phyloP scores from a whole-genome alignment of 1,140 invertebrate species.

The Bombus pascuorum region DNA sequence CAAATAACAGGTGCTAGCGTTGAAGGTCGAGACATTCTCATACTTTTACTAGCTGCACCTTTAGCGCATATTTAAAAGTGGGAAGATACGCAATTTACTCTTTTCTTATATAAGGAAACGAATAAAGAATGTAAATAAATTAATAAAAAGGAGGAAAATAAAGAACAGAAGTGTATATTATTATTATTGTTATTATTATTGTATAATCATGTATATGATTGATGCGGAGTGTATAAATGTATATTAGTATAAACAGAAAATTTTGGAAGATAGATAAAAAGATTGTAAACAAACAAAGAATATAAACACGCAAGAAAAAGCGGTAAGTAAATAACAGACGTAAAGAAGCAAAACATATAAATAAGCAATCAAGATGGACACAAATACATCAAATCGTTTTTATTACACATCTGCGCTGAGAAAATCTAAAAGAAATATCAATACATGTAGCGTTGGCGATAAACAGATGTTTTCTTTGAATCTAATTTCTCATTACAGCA shows the following conservation, averaged over 20 bases:
- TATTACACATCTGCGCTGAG: no score
- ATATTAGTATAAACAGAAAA: not conserved
- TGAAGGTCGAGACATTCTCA: conserved; percentile 44
- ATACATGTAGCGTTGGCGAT: no score
- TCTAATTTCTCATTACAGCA: conserved; percentile 2
- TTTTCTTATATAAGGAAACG: no score
- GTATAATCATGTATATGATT: no score
- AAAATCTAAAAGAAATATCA: not conserved
- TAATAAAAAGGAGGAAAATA: not conserved
- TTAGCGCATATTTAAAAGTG: not conserved
- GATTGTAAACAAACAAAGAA: not conserved
- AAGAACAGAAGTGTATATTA: not conserved
- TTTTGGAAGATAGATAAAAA: not conserved
- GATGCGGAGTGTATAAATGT: no score
- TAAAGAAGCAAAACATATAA: not conserved
- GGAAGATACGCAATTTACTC: not conserved
- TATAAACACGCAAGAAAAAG: not conserved
- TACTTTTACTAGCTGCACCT: conserved; percentile 10
- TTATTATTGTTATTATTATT: no score
- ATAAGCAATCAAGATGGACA: not conserved
- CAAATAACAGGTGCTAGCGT: not conserved
- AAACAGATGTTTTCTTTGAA: no score
- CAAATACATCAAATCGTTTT: no score
- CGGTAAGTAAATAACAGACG: not conserved
- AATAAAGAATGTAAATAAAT: not conserved